Conservation (phyloP, 2,113 vertebrate species). For the Pteropus alecto region DNA sequence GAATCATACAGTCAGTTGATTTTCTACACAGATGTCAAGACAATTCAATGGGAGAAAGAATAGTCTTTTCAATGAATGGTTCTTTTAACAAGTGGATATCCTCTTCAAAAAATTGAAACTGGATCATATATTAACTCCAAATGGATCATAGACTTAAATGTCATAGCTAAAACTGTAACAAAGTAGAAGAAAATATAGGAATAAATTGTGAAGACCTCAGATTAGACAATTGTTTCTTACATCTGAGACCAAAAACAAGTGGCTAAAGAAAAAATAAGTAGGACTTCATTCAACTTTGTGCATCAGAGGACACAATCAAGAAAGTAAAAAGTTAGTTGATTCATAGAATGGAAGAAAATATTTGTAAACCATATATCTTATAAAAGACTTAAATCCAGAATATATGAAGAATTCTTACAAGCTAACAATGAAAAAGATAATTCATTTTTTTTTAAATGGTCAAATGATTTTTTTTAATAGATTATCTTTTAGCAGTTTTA, state of each 20-base stretch:
- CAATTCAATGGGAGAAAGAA: background rate
- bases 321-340: background rate
- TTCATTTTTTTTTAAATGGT: background rate
- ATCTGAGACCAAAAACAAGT: background rate
- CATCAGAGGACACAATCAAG: background rate
- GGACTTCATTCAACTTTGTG: background rate
- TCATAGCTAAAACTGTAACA: background rate
- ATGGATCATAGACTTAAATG: background rate
- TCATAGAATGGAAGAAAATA: background rate
- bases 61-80: background rate
- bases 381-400: background rate
- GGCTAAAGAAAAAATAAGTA: background rate
- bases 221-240: background rate
- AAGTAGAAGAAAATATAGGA: background rate
- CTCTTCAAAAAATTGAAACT: background rate
- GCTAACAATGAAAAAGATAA: background rate
- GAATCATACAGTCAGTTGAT: background rate
- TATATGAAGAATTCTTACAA: background rate
- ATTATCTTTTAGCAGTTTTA: too few species aligned
- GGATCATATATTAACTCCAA: background rate
- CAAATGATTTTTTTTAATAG: too few species aligned
- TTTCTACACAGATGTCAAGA: background rate
- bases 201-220: background rate
- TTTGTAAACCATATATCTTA: background rate
- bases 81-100: background rate